Evolutionary conservation across 2,797 vertebrate species (phyloP).

Genomic region (Pteronotus mesoamericanus): DNA sequence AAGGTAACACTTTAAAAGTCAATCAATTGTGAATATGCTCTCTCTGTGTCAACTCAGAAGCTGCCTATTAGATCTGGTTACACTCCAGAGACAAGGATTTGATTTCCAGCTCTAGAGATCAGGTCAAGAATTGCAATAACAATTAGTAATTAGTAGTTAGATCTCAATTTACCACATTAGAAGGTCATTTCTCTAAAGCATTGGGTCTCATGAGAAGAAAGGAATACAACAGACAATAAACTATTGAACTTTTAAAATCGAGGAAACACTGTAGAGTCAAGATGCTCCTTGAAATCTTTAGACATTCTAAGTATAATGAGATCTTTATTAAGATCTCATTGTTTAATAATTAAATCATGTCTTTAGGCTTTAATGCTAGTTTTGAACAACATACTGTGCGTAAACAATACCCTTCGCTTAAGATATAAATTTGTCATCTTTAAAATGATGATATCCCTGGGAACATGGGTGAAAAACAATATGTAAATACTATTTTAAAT

Average conservation of each 20-base stretch:
- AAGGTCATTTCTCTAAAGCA: slow-evolving; percentile 73
- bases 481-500: neutral
- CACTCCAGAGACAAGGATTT: slow-evolving; percentile 77
- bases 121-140: slow-evolving; percentile 81
- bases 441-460: neutral
- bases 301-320: neutral
- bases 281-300: neutral
- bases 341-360: neutral
- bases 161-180: slow-evolving; percentile 76
- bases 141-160: slow-evolving; percentile 81
- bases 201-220: slow-evolving; percentile 65
- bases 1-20: slow-evolving; percentile 78
- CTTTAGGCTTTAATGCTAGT: neutral
- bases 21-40: slow-evolving; percentile 72
- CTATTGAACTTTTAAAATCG: slow-evolving; percentile 53
- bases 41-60: slow-evolving; percentile 67
- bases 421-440: neutral
- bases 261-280: slow-evolving; percentile 15
- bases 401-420: neutral
- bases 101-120: slow-evolving; percentile 78
- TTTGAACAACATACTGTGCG: neutral
- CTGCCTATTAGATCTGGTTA: slow-evolving; percentile 77
- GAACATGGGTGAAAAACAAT: neutral
- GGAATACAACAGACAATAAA: slow-evolving; percentile 28
- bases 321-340: neutral